Conservation (phyloP, 2,888 invertebrate species). For the Napeogenes inachia region DNA sequence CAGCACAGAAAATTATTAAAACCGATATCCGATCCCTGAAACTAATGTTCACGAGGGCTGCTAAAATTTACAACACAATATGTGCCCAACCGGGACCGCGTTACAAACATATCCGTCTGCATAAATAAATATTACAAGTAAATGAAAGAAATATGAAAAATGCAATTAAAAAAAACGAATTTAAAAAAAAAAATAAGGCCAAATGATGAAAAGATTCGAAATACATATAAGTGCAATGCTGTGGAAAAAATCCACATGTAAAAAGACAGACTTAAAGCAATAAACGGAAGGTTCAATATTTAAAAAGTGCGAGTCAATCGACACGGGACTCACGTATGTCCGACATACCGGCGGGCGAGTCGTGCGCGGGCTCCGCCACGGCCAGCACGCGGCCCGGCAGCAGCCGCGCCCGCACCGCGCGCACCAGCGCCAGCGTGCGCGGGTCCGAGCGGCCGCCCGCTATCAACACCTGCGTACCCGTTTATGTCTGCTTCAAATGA, state of each 20-base stretch:
- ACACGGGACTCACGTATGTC: slow-evolving; percentile 60
- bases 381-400: slow-evolving; percentile 84
- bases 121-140: too few species aligned
- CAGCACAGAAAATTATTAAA: too few species aligned
- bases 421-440: slow-evolving; percentile 81
- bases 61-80: not conserved
- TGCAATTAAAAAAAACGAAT: too few species aligned
- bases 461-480: slow-evolving; percentile 77
- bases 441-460: slow-evolving; percentile 80
- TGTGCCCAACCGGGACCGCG: too few species aligned
- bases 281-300: too few species aligned
- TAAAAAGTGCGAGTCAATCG: too few species aligned
- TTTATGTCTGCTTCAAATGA: not conserved
- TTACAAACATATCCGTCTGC: not conserved
- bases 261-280: too few species aligned
- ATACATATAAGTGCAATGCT: too few species aligned
- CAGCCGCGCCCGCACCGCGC: slow-evolving; percentile 79
- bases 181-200: too few species aligned
- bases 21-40: too few species aligned
- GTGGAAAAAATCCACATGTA: too few species aligned
- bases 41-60: not conserved
- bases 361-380: slow-evolving; percentile 78
- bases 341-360: slow-evolving; percentile 65
- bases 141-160: not conserved
- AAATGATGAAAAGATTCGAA: too few species aligned